Conservation (phyloP, 2,113 vertebrate genomes). For the cattle (Bos taurus) region ARS-UCD2.0 NC_037330.1:58415501-58416000, state of each 20-base stretch:
- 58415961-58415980: background rate
- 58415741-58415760: background rate
- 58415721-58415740: background rate
- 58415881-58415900: background rate
- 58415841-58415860: background rate
- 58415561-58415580: background rate
- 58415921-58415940: background rate
- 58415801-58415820: background rate
- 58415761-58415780: background rate
- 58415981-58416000: background rate
- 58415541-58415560: background rate
- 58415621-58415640: background rate
- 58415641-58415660: background rate
- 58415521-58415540: background rate
- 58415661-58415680: background rate
- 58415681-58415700: background rate
- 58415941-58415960: background rate
- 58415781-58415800: background rate
- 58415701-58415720: background rate
- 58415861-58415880: background rate
- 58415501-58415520: background rate
- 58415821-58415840: background rate
- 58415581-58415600: background rate
- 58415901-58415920: background rate
- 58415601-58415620: background rate